Conservation (phyloP, 2,888 invertebrate species). For the Ochropleura plecta region DNA sequence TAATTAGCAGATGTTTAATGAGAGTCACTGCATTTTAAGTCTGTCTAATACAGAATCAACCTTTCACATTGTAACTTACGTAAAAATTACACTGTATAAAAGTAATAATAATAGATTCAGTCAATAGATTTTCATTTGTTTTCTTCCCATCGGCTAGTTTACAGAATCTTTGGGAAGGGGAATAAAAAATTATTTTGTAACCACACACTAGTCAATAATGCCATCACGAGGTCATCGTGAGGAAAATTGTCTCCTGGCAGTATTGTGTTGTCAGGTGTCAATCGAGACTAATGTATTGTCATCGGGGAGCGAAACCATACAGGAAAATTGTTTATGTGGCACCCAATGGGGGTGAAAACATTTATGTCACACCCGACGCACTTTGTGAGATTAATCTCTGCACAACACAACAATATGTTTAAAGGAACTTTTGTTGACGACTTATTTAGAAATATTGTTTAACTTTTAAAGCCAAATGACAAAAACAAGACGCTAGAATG, state of each 20-base stretch:
- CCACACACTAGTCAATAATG: not conserved
- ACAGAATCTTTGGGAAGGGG: not conserved
- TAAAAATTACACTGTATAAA: not conserved
- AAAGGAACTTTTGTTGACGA: constrained; percentile 5
- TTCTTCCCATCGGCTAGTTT: not conserved
- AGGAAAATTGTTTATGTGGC: constrained; percentile 74
- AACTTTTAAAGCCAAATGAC: not conserved
- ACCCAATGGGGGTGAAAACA: constrained; percentile 81
- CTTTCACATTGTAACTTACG: too few relatives aligned
- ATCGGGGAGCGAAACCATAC: constrained; percentile 60
- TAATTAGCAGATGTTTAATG: constrained; percentile 7
- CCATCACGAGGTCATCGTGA: not conserved
- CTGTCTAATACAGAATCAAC: not conserved
- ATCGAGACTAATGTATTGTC: constrained; percentile 73
- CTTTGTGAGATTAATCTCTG: constrained; percentile 39
- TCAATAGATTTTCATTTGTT: not conserved
- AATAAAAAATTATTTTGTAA: not conserved
- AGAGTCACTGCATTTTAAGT: not conserved
- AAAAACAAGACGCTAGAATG: not conserved
- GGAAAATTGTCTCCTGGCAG: constrained; percentile 12
- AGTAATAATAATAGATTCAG: not conserved
- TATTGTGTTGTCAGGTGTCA: constrained; percentile 67
- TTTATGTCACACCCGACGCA: constrained; percentile 67
- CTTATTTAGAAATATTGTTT: constrained; percentile 16
- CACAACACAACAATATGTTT: constrained; percentile 25